A percentile compares a stretch with the other conserved stretches of the same genome.
These are phyloP conservation scores for Dyspetes luteomarginatus DNA, from an alignment of 2,888 invertebrate genomes.

Conservation along the genomic window DNA sequence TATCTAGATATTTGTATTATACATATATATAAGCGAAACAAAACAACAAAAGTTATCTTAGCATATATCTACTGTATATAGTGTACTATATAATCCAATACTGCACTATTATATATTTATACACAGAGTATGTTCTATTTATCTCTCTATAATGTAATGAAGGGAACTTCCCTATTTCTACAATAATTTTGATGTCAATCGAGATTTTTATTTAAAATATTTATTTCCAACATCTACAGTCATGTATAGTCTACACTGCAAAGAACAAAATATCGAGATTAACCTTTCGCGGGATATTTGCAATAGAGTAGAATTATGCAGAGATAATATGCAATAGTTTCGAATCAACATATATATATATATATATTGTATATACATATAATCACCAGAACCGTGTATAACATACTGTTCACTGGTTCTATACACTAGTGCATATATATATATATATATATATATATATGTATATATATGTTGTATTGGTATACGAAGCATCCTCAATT, in stretches of 20 bases:
- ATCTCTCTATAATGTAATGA: no score
- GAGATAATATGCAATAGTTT: constrained; percentile 1
- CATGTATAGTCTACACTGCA: no score
- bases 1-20: no score
- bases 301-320: not conserved
- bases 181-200: no score
- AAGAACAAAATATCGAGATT: no score
- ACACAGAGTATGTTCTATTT: no score
- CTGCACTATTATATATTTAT: not conserved
- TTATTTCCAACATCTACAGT: not conserved
- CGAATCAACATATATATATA: constrained; percentile 30
- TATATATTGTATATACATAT: not conserved
- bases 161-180: no score
- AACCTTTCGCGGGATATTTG: no score
- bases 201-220: not conserved
- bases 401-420: no score
- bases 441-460: not conserved
- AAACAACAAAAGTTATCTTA: constrained; percentile 18
- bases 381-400: no score
- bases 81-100: not conserved
- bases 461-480: not conserved
- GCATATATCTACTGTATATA: not conserved
- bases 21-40: no score
- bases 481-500: constrained; percentile 8
- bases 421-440: no score